These are phyloP conservation scores for Ictalurus punctatus DNA, from an alignment of 2,113 vertebrate genomes.

Conservation along the genomic window DNA sequence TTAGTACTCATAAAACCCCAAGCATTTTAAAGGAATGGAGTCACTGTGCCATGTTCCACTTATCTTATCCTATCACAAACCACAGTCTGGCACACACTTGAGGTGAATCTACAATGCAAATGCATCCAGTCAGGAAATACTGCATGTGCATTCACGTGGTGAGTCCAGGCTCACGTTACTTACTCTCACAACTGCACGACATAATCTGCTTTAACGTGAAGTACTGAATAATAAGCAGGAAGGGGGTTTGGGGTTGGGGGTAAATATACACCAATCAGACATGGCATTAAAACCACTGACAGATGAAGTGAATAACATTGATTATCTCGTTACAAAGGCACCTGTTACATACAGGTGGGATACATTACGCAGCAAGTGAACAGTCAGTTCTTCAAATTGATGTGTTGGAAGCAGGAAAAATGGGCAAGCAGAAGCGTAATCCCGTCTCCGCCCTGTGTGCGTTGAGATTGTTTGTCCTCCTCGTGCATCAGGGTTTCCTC, in stretches of 20 bases:
- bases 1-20: constrained; percentile 22
- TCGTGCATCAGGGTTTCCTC: no score
- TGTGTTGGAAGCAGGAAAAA: no score
- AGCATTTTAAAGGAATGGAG: constrained; percentile 3
- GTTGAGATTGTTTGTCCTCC: no score
- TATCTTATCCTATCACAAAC: neutral
- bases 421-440: no score
- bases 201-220: neutral
- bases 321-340: no score
- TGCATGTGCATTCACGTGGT: neutral
- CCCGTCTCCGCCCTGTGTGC: no score
- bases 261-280: neutral
- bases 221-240: neutral
- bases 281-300: no score
- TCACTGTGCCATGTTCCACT: constrained; percentile 17
- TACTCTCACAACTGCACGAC: neutral
- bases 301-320: no score
- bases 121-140: neutral
- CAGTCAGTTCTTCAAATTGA: no score
- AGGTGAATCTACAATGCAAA: neutral
- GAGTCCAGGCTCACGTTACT: neutral
- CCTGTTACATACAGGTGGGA: no score
- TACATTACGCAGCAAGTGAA: no score
- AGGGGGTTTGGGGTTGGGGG: neutral
- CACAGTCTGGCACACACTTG: constrained; percentile 2